Percentiles rank a stretch among this genome's conserved stretches.
Evolutionary conservation across 2,888 invertebrate species (phyloP).

Genomic region (Orthosia gracilis): DNA sequence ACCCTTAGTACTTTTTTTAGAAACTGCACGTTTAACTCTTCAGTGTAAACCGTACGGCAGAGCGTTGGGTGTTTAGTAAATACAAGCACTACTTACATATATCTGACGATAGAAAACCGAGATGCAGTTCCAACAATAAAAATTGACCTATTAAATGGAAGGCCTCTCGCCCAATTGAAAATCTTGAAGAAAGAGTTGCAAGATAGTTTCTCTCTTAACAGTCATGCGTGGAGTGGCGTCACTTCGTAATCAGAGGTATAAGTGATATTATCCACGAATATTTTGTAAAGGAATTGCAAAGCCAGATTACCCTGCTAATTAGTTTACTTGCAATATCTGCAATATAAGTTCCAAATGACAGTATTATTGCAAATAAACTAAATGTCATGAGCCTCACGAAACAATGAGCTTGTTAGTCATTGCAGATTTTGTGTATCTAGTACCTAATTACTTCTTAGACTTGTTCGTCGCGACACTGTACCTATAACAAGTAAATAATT

Average conservation of each 20-base stretch:
- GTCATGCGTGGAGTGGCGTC: background rate
- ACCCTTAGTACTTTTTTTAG: constrained; percentile 8
- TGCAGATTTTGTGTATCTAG: background rate
- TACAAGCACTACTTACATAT: background rate
- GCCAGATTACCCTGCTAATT: background rate
- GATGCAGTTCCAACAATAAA: background rate
- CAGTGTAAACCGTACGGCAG: background rate
- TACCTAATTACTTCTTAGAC: constrained; percentile 14
- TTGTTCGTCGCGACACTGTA: background rate
- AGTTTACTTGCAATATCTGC: constrained; percentile 3
- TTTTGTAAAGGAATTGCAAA: background rate
- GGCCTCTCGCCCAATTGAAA: background rate
- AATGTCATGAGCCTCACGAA: background rate
- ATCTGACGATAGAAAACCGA: background rate
- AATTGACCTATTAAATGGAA: background rate
- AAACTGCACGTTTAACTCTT: constrained; percentile 1
- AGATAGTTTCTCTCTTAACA: constrained; percentile 1
- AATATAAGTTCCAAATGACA: constrained; percentile 1
- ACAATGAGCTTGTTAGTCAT: background rate
- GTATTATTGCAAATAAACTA: constrained; percentile 4
- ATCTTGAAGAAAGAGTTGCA: background rate
- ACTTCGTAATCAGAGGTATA: background rate
- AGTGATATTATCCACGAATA: background rate
- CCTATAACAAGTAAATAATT: constrained; percentile 5
- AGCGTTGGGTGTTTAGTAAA: background rate